phyloP scores from a whole-genome alignment of 1,140 invertebrate species.

The Megalonaias nervosa region DNA sequence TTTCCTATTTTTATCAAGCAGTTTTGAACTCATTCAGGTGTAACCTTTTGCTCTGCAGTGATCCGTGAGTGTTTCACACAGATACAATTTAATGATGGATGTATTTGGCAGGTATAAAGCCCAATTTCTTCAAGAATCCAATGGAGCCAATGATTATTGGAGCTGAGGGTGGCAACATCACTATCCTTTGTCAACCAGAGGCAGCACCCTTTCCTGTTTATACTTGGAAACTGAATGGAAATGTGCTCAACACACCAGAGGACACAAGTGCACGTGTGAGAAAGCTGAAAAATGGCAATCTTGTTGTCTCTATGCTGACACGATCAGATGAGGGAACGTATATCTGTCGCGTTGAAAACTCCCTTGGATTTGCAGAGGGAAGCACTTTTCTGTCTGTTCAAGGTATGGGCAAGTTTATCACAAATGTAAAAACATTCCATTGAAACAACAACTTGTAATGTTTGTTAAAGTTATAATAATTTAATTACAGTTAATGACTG shows the following conservation, averaged over 20 bases:
- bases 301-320: slow-evolving; percentile 57
- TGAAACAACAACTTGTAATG: slow-evolving; percentile 32
- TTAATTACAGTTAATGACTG: too few relatives aligned
- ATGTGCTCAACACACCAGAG: slow-evolving; percentile 76
- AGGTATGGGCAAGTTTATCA: slow-evolving; percentile 40
- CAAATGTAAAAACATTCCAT: slow-evolving; percentile 27
- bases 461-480: too few relatives aligned
- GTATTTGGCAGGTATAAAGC: slow-evolving; percentile 80
- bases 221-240: slow-evolving; percentile 92
- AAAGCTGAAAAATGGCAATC: slow-evolving; percentile 57
- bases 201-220: slow-evolving; percentile 92
- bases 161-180: slow-evolving; percentile 91
- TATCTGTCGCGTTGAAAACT: slow-evolving; percentile 66
- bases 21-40: too few relatives aligned
- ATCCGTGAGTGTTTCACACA: too few relatives aligned
- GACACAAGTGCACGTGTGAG: slow-evolving; percentile 38
- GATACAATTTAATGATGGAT: too few relatives aligned
- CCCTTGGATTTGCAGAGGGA: slow-evolving; percentile 39
- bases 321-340: slow-evolving; percentile 67
- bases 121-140: slow-evolving; percentile 91
- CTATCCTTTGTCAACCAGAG: slow-evolving; percentile 93
- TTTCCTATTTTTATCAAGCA: too few relatives aligned
- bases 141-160: slow-evolving; percentile 89
- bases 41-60: too few relatives aligned
- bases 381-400: slow-evolving; percentile 37